Evolutionary conservation across 1,140 invertebrate species (phyloP).

Genomic region (Drosophila arawakana): DNA sequence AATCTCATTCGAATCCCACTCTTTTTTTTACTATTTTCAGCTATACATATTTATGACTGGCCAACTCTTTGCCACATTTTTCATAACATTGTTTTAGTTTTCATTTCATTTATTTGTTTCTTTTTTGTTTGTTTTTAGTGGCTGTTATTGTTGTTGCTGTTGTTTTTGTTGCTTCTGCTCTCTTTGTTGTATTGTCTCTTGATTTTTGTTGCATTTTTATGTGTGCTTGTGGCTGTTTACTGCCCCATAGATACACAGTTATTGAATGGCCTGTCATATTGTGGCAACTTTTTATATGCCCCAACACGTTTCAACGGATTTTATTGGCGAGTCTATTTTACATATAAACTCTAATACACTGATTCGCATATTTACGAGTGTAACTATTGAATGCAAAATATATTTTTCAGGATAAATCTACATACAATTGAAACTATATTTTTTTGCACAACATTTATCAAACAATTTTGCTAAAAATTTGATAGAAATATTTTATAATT

Average conservation of each 20-base stretch:
- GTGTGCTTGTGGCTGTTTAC: constrained; percentile 71
- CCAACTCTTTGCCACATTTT: constrained; percentile 56
- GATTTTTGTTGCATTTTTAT: constrained; percentile 69
- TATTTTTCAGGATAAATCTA: constrained; percentile 17
- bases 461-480: background rate
- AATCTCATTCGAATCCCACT: background rate
- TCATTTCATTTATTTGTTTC: constrained; percentile 36
- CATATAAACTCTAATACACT: constrained; percentile 59
- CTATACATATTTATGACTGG: constrained; percentile 57
- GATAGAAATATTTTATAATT: constrained; percentile 12
- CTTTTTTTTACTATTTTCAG: constrained; percentile 45
- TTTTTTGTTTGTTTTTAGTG: background rate
- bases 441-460: background rate
- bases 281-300: constrained; percentile 76
- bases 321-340: constrained; percentile 56
- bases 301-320: constrained; percentile 60
- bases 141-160: constrained; percentile 7
- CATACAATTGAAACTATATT: constrained; percentile 17
- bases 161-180: constrained; percentile 14
- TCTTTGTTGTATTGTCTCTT: constrained; percentile 20
- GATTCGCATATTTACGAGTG: constrained; percentile 12
- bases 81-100: constrained; percentile 57
- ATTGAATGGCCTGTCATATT: constrained; percentile 80
- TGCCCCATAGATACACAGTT: constrained; percentile 64
- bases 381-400: constrained; percentile 15